Base-by-base conservation (phyloP, 1,140 invertebrate species). In the Drosophila dunni region DNA sequence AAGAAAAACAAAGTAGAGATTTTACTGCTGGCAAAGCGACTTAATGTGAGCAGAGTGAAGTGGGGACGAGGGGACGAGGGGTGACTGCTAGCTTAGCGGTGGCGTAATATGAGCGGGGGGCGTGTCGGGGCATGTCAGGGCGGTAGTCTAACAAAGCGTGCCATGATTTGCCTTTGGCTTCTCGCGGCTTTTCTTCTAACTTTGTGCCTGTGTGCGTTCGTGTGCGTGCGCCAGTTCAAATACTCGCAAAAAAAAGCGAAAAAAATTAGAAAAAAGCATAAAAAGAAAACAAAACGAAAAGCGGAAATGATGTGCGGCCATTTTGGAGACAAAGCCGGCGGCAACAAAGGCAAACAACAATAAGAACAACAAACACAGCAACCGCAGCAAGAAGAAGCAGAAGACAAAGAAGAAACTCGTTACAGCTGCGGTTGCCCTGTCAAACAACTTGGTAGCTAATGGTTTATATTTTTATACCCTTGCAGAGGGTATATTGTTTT, bases 1-100 rank as follows among this genome's bases (percentile, higher is more conserved):
- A 86, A 86, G 79, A 74, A 75, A 72, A 79, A 88, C 76, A 88
- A 88, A 86, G 76, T 86, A 83, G 72, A 82, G 73, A 71, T 86
- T 82, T 45, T 51, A 45, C 42, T 53, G 54, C 67, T 42, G 29
- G 24, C 33, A 13, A 20, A 46, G 75, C 78, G 75, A 62, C 71
- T 84, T 62, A 53, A 70, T 60, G 15, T 10, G 11, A 7, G 17
- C 17, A 7, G 36, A 40, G 24, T 4, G 24, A 29, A n/a, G 3
- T 13, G 42, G 46, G n/a, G 24, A 1, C 8, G 10, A 20, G 42
- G 46, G n/a, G 24, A 1, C 8, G 10, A 20, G 20, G 7, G 44
- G 44, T 13, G 36, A 56, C 29, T 13, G 34, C 33, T 53, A 15
- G 17, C 53, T 54, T 51, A 53, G 36, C 11, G 66, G 36, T 53